These are phyloP conservation scores for Pithys albifrons DNA, from an alignment of 2,113 vertebrate species.

Conservation along the genomic window DNA sequence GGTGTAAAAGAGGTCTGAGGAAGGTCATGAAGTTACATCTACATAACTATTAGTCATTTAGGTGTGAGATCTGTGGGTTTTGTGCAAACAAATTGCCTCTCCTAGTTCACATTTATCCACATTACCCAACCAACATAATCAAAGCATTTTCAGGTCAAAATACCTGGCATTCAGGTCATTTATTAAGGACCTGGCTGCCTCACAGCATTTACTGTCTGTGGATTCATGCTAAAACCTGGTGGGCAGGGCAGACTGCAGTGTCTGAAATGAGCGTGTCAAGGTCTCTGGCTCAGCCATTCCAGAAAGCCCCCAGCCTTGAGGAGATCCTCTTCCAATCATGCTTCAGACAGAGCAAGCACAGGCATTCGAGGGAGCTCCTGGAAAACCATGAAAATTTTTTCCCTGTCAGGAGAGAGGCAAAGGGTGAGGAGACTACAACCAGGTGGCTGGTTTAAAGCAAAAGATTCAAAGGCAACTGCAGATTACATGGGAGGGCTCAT, in stretches of 20 bases:
- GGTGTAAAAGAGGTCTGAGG: neutral
- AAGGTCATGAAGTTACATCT: neutral
- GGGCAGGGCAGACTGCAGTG: neutral
- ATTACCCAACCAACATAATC: neutral
- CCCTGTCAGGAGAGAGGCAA: neutral
- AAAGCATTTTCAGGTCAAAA: neutral
- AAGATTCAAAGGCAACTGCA: neutral
- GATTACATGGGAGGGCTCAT: neutral
- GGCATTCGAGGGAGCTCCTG: neutral
- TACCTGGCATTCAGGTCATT: neutral
- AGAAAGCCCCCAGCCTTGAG: neutral
- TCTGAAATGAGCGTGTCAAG: neutral
- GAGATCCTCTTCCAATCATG: neutral
- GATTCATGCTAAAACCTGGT: neutral
- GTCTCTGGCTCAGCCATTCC: neutral
- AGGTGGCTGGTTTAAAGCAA: neutral
- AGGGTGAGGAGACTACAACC: neutral
- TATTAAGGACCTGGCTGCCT: neutral
- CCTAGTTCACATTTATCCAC: neutral
- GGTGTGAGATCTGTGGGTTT: neutral
- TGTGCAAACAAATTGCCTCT: neutral
- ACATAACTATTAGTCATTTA: neutral
- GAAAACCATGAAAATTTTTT: neutral
- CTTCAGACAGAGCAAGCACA: neutral
- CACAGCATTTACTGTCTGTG: neutral